Base-by-base conservation (phyloP, 2,113 vertebrate species). In the Oreochromis aureus region DNA sequence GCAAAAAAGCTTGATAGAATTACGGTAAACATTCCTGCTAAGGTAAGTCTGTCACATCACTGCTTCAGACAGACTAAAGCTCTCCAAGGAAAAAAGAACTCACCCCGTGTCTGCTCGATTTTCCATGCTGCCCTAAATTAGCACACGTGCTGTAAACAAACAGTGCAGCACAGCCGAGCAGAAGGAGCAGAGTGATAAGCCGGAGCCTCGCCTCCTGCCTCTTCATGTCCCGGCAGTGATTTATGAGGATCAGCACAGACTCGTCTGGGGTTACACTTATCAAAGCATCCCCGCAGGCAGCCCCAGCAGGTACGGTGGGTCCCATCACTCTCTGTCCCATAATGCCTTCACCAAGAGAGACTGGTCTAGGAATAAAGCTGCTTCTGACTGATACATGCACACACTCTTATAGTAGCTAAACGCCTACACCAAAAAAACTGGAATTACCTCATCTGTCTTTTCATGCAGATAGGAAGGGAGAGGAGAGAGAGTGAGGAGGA, bases 211-310 rank as follows among this genome's bases (percentile, higher is more conserved):
- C 46, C n/a, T 92, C 89, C 87, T 92, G 90, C 11, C 12, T 54
- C 48, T 91, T 93, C 89, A 93, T 92, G 54, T 93, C 90, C 54
- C 1, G 66, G 32, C 90, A 93, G 81, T 92, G 90, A 46, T 34
- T 34, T 32, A 92, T 51, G 32, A 91, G 87, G 24, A 92, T 81
- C 3, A 81, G 66, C 46, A 54, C 19, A 22, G 81, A 80, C 4
- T 88, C 6, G 2, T 93, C 86, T 2, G 1, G 2, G 15, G 30
- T 16, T 44, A 63, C 15, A 1, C 34, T 30, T 8, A 66, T 16
- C 13, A 12, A 10, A 5, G 30, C 54, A 41, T 53, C 24, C 5
- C 22, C 2, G 1, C 5, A 13, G 19, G 12, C 7, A n/a, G 44
- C 19, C 73, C 46, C 73, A 32, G 73, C 46, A 19, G 44, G 30